A percentile compares a stretch with the other conserved stretches of the same genome.
phyloP scores from a whole-genome alignment of 2,888 invertebrate genomes.

The Agrochola circellaris region DNA sequence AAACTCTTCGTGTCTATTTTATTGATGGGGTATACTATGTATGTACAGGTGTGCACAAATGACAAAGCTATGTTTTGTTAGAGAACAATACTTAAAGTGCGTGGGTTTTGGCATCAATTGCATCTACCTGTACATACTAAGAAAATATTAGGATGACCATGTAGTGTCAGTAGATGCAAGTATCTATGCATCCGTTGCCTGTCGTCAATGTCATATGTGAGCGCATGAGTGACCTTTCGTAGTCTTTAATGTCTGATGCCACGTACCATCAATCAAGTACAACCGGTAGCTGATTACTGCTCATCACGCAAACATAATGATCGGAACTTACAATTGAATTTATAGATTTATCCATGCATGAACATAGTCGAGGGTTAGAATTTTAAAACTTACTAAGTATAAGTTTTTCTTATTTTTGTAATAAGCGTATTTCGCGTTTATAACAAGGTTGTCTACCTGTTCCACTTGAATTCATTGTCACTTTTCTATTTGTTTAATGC shows the following conservation, averaged over 20 bases:
- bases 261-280: slow-evolving; percentile 36
- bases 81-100: too few species aligned
- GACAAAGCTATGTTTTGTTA: background rate
- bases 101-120: background rate
- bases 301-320: slow-evolving; percentile 20
- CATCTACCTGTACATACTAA: background rate
- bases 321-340: background rate
- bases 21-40: background rate
- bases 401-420: background rate
- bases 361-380: background rate
- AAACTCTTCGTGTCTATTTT: background rate
- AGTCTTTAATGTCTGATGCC: slow-evolving; percentile 17
- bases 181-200: slow-evolving; percentile 25
- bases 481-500: background rate
- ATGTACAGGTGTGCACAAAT: background rate
- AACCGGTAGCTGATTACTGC: slow-evolving; percentile 32
- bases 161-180: background rate
- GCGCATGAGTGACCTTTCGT: slow-evolving; percentile 49
- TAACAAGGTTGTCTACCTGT: background rate
- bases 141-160: slow-evolving; percentile 2
- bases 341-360: background rate
- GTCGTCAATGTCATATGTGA: slow-evolving; percentile 38
- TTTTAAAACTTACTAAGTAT: background rate
- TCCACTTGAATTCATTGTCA: background rate
- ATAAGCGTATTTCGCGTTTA: background rate